Evolutionary conservation across 2,797 vertebrate species (phyloP).

Genomic region (Cynopterus sphinx): DNA sequence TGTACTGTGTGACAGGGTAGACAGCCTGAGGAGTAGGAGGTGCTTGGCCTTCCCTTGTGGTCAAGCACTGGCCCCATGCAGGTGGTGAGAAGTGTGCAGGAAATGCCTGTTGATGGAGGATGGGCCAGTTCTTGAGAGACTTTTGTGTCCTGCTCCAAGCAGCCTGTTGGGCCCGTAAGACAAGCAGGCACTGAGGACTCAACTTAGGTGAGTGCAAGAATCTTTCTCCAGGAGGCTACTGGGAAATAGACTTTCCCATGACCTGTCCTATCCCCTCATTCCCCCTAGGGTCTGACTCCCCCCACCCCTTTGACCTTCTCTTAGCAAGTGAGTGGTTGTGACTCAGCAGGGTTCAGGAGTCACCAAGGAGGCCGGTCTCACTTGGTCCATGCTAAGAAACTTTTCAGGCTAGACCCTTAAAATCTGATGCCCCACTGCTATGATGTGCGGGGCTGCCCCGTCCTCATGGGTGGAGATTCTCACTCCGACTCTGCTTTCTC

Average conservation of each 20-base stretch:
- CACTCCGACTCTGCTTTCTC: neutral
- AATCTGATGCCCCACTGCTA: too few relatives aligned
- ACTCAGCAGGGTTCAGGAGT: neutral
- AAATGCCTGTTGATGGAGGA: neutral
- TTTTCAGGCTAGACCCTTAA: neutral
- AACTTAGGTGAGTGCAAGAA: neutral
- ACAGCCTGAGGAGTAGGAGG: neutral
- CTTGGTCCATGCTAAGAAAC: neutral
- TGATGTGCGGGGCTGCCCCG: fast-evolving
- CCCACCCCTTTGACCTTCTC: neutral
- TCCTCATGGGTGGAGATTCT: neutral
- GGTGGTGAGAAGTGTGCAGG: neutral
- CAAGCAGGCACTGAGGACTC: neutral
- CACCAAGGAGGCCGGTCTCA: fast-evolving
- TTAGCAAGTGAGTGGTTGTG: neutral
- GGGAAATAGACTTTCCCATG: neutral
- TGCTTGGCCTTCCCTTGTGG: neutral
- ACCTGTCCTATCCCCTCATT: neutral
- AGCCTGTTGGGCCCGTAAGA: neutral
- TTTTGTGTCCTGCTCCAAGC: neutral
- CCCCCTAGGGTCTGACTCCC: neutral
- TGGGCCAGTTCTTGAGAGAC: neutral
- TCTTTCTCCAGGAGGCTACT: neutral
- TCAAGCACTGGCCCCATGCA: neutral
- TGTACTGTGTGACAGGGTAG: fast-evolving